Evolutionary conservation across 1,140 invertebrate genomes (phyloP).

Genomic region (Hyles vespertilio): DNA sequence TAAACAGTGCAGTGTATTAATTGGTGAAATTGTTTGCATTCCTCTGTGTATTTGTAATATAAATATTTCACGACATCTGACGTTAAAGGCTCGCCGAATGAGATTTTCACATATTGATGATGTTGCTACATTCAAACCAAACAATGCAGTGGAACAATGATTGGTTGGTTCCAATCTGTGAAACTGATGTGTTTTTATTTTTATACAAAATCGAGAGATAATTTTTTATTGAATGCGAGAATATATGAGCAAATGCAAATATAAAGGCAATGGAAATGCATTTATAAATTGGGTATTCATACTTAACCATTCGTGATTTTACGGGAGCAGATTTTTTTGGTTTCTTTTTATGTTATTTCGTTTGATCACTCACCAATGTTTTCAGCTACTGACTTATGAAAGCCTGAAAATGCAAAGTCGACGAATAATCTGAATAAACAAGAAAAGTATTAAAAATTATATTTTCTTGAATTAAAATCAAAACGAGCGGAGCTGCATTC

Average conservation of each 20-base stretch:
- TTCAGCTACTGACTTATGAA: neutral
- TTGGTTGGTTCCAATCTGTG: slow-evolving; percentile 52
- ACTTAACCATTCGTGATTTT: no score
- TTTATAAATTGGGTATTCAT: no score
- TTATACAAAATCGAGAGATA: slow-evolving; percentile 3
- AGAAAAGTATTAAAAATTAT: slow-evolving; percentile 31
- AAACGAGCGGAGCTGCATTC: slow-evolving; percentile 34
- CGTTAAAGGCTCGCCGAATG: slow-evolving; percentile 48
- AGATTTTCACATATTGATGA: slow-evolving; percentile 67
- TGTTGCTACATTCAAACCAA: slow-evolving; percentile 52
- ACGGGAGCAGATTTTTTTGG: no score
- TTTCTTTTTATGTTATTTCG: no score
- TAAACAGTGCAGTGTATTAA: slow-evolving; percentile 22
- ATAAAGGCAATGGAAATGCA: no score
- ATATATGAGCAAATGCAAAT: no score
- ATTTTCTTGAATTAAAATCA: slow-evolving; percentile 39
- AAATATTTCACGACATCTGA: slow-evolving; percentile 56
- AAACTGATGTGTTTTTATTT: slow-evolving; percentile 21
- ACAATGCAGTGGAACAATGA: slow-evolving; percentile 41
- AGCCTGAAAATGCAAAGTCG: slow-evolving; percentile 5
- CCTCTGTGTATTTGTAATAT: slow-evolving; percentile 47
- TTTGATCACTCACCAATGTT: neutral
- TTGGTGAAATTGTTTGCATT: slow-evolving; percentile 56
- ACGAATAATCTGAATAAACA: slow-evolving; percentile 18
- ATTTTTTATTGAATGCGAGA: no score